Evolutionary conservation across 2,797 vertebrate genomes (phyloP).

Genomic region (Macroramphosus scolopax): DNA sequence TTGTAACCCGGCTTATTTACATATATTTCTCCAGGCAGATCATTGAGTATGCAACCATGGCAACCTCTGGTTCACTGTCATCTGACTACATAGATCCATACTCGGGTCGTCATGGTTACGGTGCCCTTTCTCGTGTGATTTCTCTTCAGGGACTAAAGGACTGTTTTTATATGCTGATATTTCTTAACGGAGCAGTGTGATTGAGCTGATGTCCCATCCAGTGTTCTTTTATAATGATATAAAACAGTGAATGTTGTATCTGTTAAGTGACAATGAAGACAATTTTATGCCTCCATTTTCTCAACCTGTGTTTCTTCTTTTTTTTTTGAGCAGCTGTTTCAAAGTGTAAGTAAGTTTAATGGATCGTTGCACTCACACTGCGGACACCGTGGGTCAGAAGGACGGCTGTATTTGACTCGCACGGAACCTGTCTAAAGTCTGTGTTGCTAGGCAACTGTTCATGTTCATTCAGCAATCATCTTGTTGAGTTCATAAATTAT

Average conservation of each 20-base stretch:
- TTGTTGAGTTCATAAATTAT: conserved; percentile 55
- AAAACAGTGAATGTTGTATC: no score
- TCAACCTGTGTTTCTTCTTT: conserved; percentile 7
- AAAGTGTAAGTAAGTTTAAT: conserved; percentile 53
- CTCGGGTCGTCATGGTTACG: conserved; percentile 72
- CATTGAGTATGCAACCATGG: conserved; percentile 60
- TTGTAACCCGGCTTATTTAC: conserved; percentile 27
- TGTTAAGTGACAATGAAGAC: no score
- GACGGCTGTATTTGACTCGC: conserved; percentile 33
- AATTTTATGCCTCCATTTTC: no score
- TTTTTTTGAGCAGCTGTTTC: conserved; percentile 39
- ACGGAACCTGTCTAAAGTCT: conserved; percentile 40
- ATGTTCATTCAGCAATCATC: conserved; percentile 45
- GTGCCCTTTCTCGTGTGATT: conserved; percentile 48
- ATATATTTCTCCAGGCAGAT: conserved; percentile 40
- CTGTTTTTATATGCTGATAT: conserved; percentile 19
- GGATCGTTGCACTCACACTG: conserved; percentile 29
- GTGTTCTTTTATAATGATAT: no score
- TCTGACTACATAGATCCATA: conserved; percentile 53
- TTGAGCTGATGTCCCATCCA: neutral
- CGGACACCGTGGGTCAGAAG: conserved; percentile 33
- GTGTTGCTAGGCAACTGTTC: conserved; percentile 68
- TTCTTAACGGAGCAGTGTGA: neutral
- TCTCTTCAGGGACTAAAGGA: conserved; percentile 32
- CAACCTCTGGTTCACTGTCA: conserved; percentile 57